Base-by-base conservation (phyloP, 2,888 invertebrate genomes). In the Leptodirus hochenwartii region DNA sequence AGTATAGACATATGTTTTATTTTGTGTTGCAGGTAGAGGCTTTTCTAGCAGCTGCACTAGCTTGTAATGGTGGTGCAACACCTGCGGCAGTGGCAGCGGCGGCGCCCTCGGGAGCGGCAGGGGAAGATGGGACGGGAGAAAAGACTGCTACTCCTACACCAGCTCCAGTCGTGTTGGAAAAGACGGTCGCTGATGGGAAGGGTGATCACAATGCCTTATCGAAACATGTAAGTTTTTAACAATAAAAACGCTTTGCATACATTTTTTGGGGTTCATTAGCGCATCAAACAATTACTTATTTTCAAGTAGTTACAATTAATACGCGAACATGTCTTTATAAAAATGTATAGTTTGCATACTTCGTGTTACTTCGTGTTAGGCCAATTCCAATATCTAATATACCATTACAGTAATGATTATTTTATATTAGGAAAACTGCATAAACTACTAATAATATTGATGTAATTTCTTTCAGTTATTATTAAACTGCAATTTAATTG, bases 401-500 rank as follows among this genome's bases (percentile, higher is more conserved):
- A 5, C 4, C 15, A 10, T 8, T 13, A 8, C 8, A 13, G 15
- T 23, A 24, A 24, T 9, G 30, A 25, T 28, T 14, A 4, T 25
- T 12, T 27, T 33, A 28, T 25, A n/a, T n/a, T n/a, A n/a, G n/a
- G n/a, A n/a, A n/a, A n/a, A n/a, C n/a, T n/a, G n/a, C n/a, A n/a
- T n/a, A n/a, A 12, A 22, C 12, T 15, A 31, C 37, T 25, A 22
- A 31, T 22, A 34, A n/a, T 27, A 22, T 12, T 10, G 15, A 13
- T 32, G 14, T 33, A 23, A 33, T 26, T 35, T 37, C 27, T 47
- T 51, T 34, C 38, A 54, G 53, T 50, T 55, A 49, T 50, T 49
- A 62, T 62, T 69, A 44, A 74, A 85, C 50, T 81, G 81, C 57
- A 73, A 73, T 46, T 61, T 90, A 51, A 59, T 85, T 41, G 70